Percentiles rank a stretch among this genome's conserved stretches.
Evolutionary conservation across 2,113 vertebrate species (phyloP).

Genomic region (Physeter macrocephalus): DNA sequence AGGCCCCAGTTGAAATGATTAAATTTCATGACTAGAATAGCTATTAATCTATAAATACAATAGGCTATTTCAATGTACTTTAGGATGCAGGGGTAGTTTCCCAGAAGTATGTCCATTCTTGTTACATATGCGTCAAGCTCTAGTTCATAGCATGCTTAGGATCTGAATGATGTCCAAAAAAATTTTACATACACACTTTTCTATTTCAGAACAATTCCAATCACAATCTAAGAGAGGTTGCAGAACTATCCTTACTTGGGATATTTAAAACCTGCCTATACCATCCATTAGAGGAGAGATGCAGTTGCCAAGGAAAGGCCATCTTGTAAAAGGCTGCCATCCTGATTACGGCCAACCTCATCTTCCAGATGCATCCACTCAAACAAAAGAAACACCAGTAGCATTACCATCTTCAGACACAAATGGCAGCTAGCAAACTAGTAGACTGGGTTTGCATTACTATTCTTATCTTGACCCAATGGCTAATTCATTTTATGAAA

Average conservation of each 20-base stretch:
- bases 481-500: not conserved
- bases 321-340: not conserved
- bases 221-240: not conserved
- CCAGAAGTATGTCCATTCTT: not conserved
- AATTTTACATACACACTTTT: not conserved
- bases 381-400: not conserved
- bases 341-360: not conserved
- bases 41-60: not conserved
- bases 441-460: not conserved
- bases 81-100: not conserved
- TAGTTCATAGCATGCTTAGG: not conserved
- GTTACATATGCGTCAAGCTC: not conserved
- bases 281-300: not conserved
- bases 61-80: not conserved
- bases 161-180: not conserved
- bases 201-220: not conserved
- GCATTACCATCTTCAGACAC: not conserved
- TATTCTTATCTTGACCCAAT: not conserved
- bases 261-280: slow-evolving; percentile 3
- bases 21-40: not conserved
- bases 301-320: not conserved
- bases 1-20: not conserved
- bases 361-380: not conserved
- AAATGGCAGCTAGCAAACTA: not conserved
- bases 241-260: not conserved